Conservation (phyloP, 2,888 invertebrate species). For the Eueremaeus valkanovi region DNA sequence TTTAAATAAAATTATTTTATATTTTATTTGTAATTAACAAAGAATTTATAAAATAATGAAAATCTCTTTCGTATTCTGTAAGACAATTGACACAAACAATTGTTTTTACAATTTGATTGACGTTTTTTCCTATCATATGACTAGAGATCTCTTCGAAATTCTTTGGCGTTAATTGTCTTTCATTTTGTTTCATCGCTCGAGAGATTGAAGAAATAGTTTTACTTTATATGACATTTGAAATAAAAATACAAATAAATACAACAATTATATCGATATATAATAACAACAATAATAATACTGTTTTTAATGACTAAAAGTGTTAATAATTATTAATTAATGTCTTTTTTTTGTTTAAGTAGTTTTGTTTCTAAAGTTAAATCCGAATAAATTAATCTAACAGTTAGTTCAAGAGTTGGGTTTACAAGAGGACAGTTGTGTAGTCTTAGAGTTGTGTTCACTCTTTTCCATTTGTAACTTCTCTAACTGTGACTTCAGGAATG, state of each 20-base stretch:
- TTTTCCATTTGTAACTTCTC: constrained; percentile 14
- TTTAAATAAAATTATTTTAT: no score
- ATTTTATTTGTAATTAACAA: background rate
- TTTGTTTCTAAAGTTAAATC: no score
- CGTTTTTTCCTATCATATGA: no score
- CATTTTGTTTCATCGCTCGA: background rate
- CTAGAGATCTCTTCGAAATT: background rate
- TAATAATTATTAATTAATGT: background rate
- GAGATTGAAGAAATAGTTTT: no score
- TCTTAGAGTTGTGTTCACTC: background rate
- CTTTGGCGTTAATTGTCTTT: background rate
- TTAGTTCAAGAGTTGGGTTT: background rate
- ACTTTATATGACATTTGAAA: no score
- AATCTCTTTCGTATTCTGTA: background rate
- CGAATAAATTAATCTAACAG: background rate
- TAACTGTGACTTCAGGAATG: constrained; percentile 17
- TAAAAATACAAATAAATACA: background rate
- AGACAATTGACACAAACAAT: background rate
- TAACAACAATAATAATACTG: background rate
- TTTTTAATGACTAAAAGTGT: no score
- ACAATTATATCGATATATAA: background rate
- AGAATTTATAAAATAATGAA: no score
- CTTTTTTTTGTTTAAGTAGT: background rate
- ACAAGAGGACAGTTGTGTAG: background rate
- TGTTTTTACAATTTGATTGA: background rate